phyloP scores from a whole-genome alignment of 2,113 vertebrate species.

The Geococcyx californianus region DNA sequence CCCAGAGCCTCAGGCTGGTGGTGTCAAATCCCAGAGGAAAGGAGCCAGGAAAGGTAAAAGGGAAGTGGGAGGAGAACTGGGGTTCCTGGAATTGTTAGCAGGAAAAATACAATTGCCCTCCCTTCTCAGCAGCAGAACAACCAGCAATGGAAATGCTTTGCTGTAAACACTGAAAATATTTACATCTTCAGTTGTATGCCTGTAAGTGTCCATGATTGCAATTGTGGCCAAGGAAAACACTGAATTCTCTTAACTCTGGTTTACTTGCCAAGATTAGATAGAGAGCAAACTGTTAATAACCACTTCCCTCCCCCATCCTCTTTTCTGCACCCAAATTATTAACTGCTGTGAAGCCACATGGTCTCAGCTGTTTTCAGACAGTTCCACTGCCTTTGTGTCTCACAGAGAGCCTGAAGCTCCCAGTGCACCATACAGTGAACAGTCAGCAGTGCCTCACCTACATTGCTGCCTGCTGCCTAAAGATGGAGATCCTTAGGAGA shows the following conservation, averaged over 20 bases:
- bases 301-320: neutral
- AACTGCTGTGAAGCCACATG: accelerated
- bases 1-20: neutral
- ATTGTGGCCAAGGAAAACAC: neutral
- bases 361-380: neutral
- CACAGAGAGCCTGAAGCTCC: neutral
- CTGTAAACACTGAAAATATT: neutral
- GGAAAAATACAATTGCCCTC: conserved; percentile 26
- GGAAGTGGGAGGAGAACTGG: conserved; percentile 38
- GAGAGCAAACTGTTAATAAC: neutral
- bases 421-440: accelerated
- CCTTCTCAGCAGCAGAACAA: neutral
- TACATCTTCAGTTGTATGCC: neutral
- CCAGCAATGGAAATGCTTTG: neutral
- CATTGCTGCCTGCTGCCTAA: neutral
- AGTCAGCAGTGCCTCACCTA: neutral
- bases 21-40: neutral
- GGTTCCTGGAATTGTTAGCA: conserved; percentile 61
- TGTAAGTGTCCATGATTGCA: accelerated
- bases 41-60: conserved; percentile 39
- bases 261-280: neutral
- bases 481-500: neutral
- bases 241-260: neutral
- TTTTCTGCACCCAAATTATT: neutral
- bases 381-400: neutral